Evolutionary conservation across 2,888 invertebrate species (phyloP).

Genomic region (Disparrhopalites patrizii): DNA sequence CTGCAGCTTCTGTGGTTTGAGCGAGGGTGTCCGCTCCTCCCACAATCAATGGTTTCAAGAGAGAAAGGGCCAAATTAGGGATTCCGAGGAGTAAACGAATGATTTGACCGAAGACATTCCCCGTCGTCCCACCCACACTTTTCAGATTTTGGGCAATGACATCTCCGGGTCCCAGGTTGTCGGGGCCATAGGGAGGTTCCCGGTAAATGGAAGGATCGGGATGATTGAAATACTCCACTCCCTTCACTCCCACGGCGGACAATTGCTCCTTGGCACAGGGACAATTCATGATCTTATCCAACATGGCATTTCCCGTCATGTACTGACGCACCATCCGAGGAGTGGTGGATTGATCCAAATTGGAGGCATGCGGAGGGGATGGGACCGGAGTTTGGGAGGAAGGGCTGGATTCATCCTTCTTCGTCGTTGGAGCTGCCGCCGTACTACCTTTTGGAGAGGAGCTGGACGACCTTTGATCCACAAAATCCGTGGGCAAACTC

Average conservation of each 20-base stretch:
- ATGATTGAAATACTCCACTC: conserved; percentile 45
- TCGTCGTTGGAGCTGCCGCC: conserved; percentile 8
- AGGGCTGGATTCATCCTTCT: conserved; percentile 17
- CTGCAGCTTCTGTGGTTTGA: conserved; percentile 48
- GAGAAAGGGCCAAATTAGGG: conserved; percentile 45
- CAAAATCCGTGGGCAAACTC: conserved; percentile 46
- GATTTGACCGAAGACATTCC: conserved; percentile 48
- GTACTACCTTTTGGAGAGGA: neutral
- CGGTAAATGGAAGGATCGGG: conserved; percentile 48
- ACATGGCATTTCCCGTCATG: conserved; percentile 48
- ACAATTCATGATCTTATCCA: conserved; percentile 49
- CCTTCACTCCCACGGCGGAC: conserved; percentile 45
- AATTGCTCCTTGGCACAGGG: conserved; percentile 48
- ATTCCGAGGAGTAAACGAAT: conserved; percentile 46
- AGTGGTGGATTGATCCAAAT: conserved; percentile 6
- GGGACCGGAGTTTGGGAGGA: conserved; percentile 39
- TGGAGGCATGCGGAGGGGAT: conserved; percentile 35
- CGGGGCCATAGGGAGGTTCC: conserved; percentile 47
- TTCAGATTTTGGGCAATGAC: conserved; percentile 48
- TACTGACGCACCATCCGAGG: conserved; percentile 38
- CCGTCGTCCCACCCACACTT: conserved; percentile 48
- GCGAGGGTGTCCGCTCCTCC: conserved; percentile 48
- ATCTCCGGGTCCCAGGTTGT: conserved; percentile 48
- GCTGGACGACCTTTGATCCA: conserved; percentile 25
- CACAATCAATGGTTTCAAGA: conserved; percentile 47